Conservation (phyloP, 30 jellyfish, hydroid and myxozoan genomes). For the Phacellophora camtschatica region DNA sequence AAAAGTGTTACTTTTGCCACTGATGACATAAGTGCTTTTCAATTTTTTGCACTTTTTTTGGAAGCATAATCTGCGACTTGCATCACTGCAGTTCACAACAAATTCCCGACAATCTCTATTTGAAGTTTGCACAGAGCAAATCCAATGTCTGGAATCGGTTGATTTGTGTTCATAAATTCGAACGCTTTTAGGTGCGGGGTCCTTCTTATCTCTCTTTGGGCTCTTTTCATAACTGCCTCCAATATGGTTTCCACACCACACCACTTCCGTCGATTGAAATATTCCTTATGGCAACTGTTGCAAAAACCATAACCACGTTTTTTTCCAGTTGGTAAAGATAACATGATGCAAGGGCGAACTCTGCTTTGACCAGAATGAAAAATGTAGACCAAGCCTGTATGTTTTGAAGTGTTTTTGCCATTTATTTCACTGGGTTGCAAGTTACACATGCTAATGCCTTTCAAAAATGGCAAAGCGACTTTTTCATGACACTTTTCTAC, state of each 20-base stretch:
- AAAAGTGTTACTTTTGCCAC: neutral
- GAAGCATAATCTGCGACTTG: neutral
- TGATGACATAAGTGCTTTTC: neutral
- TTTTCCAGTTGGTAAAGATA: constrained; percentile 18
- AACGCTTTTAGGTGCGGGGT: neutral
- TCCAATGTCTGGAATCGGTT: neutral
- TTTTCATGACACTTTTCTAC: constrained; percentile 17
- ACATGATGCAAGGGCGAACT: constrained; percentile 40
- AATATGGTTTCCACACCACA: neutral
- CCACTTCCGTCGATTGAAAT: neutral
- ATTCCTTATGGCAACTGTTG: neutral
- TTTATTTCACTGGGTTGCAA: constrained; percentile 40
- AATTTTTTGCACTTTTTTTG: neutral
- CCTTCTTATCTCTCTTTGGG: neutral
- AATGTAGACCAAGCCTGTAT: constrained; percentile 5
- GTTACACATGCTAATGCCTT: constrained; percentile 25
- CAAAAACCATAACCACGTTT: neutral
- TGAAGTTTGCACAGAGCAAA: neutral
- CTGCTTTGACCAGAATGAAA: constrained; percentile 35
- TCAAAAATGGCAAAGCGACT: constrained; percentile 48
- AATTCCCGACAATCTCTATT: neutral
- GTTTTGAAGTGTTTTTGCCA: constrained; percentile 33
- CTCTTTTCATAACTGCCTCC: neutral
- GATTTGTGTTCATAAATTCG: neutral
- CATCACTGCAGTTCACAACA: neutral